Evolutionary conservation across 2,113 vertebrate species (phyloP), one percentile per base, ranked within the genome.

Genomic region (Ptychochromis oligacanthus): DNA sequence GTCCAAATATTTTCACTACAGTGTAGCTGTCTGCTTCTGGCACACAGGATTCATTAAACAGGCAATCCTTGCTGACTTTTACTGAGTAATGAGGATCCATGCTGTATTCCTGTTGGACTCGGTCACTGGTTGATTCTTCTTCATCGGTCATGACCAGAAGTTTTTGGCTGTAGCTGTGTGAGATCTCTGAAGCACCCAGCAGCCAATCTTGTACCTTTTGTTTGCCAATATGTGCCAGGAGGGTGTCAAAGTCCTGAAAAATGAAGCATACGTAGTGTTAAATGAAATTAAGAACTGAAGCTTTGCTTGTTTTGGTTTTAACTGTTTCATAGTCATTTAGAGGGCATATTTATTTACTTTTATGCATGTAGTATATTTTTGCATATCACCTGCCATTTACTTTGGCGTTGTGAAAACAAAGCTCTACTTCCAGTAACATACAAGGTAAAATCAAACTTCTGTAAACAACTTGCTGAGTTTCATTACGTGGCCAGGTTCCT

Each of bases 31-130:
- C 74, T n/a, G 46, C 57, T 11, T 49, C 28, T 40, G 89, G 81
- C 1, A 84, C 34, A 77, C 90, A 93, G 4, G 84, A 28, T 3
- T 24, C 60, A 59, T 84, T 81, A 74, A 31, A 1, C 7, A 92
- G 64, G 7, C 86, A 90, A 9, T 76, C 52, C n/a, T 13, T 46
- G 20, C 43, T 77, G 36, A 89, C 65, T 46, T 80, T 75, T 1
- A 80, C n/a, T 5, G 91, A 93, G 64, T 82, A 77, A 34, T 49
- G 14, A 62, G 92, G 90, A 52, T 93, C 90, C 55, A 17, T 22
- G 81, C 52, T 80, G 86, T 92, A 90, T 24, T 92, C 92, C 17
- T 86, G 31, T 2, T 67, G 82, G 20, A 81, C 89, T 67, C 65
- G 28, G 26, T 76, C 82, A 2, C 57, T 15, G 4, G 87, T 91